A percentile compares a stretch with the other conserved stretches of the same genome.
Conservation (phyloP, 2,113 vertebrate species). For the Oenanthe oenanthe region DNA sequence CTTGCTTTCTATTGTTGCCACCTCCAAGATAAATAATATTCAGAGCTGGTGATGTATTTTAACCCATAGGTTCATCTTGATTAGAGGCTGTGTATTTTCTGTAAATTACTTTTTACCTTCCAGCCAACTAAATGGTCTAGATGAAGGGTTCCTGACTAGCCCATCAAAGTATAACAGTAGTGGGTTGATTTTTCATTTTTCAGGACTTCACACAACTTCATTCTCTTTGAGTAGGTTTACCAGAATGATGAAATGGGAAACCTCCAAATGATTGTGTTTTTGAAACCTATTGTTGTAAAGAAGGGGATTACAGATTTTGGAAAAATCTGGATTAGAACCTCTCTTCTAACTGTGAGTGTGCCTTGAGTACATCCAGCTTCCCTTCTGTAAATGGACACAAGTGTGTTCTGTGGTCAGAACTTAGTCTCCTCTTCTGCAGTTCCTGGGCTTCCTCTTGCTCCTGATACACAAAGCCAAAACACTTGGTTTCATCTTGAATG, state of each 20-base stretch:
- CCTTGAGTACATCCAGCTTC: not conserved
- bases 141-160: not conserved
- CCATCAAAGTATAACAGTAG: not conserved
- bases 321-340: not conserved
- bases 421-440: not conserved
- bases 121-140: slow-evolving; percentile 13
- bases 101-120: slow-evolving; percentile 21
- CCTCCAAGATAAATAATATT: not conserved
- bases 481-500: not conserved
- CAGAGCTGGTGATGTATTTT: not conserved
- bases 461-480: not conserved
- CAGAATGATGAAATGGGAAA: slow-evolving; percentile 18
- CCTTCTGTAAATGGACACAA: not conserved
- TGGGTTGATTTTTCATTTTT: not conserved
- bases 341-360: not conserved
- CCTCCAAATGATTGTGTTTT: not conserved
- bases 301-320: not conserved
- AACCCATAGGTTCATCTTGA: slow-evolving; percentile 2
- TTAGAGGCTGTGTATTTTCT: slow-evolving; percentile 28
- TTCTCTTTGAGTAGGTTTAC: slow-evolving; percentile 18
- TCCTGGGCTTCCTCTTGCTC: not conserved
- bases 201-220: slow-evolving; percentile 19
- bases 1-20: slow-evolving; percentile 20
- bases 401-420: not conserved
- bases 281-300: not conserved